Percentiles rank a stretch among this genome's conserved stretches.
Evolutionary conservation across 2,797 vertebrate genomes (phyloP).

Genomic region (Nyctalus aviator): DNA sequence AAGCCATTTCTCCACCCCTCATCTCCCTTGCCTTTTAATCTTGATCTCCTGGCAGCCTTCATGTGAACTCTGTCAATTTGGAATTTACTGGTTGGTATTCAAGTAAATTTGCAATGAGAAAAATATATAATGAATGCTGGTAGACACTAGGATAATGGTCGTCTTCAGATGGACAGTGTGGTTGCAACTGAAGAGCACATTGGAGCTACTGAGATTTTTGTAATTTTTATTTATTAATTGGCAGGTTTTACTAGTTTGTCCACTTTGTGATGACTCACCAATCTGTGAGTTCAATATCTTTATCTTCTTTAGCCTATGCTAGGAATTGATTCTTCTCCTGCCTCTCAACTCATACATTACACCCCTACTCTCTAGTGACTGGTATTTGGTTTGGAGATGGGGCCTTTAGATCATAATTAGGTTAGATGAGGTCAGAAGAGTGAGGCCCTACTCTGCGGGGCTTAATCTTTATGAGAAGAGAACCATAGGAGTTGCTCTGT

Average conservation of each 20-base stretch:
- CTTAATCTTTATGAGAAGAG: background rate
- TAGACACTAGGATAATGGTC: background rate
- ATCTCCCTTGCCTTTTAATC: background rate
- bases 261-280: background rate
- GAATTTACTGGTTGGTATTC: background rate
- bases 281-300: background rate
- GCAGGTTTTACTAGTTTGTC: background rate
- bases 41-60: background rate
- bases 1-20: no score
- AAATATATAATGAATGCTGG: background rate
- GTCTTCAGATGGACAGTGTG: background rate
- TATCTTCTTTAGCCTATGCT: background rate
- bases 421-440: background rate
- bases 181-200: background rate
- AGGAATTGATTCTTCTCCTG: background rate
- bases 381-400: background rate
- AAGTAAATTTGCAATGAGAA: background rate
- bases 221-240: constrained; percentile 25
- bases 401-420: background rate
- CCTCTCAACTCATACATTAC: background rate
- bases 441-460: no score
- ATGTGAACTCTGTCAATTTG: background rate
- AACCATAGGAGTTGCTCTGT: no score
- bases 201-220: background rate
- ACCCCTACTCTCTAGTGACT: background rate